Conservation (phyloP, 2,113 vertebrate genomes). For the Hippocampus barbouri region DNA sequence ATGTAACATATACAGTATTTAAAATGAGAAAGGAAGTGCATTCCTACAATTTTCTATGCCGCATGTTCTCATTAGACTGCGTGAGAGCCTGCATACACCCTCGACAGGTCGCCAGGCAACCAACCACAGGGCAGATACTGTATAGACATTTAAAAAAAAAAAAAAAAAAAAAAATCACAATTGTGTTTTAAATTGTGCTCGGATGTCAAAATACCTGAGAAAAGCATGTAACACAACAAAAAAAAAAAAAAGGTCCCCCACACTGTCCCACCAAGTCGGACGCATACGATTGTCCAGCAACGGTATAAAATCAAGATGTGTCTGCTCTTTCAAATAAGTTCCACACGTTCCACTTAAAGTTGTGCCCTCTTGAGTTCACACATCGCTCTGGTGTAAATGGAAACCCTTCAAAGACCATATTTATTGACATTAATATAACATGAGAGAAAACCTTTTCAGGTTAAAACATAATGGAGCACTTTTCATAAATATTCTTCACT, state of each 20-base stretch:
- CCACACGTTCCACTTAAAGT: neutral
- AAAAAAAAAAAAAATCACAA: neutral
- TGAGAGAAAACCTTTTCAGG: slow-evolving; percentile 26
- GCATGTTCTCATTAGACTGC: too few species aligned
- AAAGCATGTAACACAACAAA: too few species aligned
- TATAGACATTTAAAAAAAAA: too few species aligned
- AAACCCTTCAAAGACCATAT: slow-evolving; percentile 10
- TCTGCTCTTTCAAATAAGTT: neutral
- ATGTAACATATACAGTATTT: too few species aligned
- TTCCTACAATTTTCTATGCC: too few species aligned
- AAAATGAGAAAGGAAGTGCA: too few species aligned
- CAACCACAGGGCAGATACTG: too few species aligned
- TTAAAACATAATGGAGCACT: slow-evolving; percentile 45
- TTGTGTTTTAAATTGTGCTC: neutral
- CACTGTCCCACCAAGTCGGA: neutral
- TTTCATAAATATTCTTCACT: slow-evolving; percentile 52
- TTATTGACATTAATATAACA: slow-evolving; percentile 19
- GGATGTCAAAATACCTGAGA: too few species aligned
- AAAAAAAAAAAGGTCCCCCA: neutral
- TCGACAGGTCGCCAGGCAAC: too few species aligned
- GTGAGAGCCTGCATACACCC: too few species aligned
- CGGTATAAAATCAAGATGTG: neutral
- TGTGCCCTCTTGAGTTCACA: neutral
- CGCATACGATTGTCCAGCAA: neutral
- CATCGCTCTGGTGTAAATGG: neutral